Percentiles rank a stretch among this genome's conserved stretches.
These are phyloP conservation scores for Actenoides hombroni DNA, from an alignment of 2,113 vertebrate species.

Conservation along the genomic window DNA sequence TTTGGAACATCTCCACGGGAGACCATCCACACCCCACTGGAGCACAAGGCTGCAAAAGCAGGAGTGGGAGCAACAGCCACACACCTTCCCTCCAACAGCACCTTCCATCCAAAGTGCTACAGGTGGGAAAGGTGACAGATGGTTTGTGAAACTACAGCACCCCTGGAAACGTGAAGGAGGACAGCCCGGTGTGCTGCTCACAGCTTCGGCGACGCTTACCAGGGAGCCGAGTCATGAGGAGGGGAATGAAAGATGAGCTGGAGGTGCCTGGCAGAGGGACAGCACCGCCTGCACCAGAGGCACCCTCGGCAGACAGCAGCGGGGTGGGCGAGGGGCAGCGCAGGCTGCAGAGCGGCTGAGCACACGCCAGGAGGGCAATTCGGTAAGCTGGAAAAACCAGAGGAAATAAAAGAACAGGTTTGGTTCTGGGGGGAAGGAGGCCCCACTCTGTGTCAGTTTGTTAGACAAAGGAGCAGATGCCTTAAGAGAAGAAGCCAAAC, in stretches of 20 bases:
- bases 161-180: too few species aligned
- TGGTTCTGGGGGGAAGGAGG: too few species aligned
- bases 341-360: neutral
- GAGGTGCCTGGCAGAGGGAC: neutral
- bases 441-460: neutral
- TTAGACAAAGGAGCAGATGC: neutral
- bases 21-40: fast-evolving
- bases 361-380: neutral
- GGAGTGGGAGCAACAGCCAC: neutral
- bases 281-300: neutral
- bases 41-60: too few species aligned
- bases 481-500: neutral
- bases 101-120: fast-evolving
- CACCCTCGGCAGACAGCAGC: fast-evolving
- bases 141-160: fast-evolving
- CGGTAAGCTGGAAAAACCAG: neutral
- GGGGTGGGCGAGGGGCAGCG: neutral
- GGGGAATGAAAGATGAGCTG: fast-evolving
- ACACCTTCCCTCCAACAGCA: neutral
- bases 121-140: fast-evolving
- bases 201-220: fast-evolving
- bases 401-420: neutral
- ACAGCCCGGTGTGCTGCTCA: neutral
- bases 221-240: fast-evolving
- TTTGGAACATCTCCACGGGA: neutral